These are phyloP conservation scores for Psammodynastes pulverulentus DNA, from an alignment of 2,113 vertebrate species.

Conservation along the genomic window DNA sequence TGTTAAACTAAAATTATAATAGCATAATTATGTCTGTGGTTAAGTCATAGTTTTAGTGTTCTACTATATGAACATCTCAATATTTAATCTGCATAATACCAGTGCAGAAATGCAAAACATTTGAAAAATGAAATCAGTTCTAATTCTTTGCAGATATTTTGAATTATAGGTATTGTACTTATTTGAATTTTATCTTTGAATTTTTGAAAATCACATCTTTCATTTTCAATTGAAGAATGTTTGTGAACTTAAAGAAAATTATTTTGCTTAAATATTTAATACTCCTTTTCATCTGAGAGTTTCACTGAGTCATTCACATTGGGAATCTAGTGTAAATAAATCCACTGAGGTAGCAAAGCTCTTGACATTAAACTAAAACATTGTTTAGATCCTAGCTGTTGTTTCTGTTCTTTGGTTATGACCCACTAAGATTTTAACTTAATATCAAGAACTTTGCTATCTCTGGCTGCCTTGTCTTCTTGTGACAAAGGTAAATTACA, in stretches of 20 bases:
- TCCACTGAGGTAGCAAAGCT: neutral
- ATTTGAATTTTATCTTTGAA: neutral
- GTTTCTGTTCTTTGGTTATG: rapidly evolving
- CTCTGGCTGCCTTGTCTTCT: neutral
- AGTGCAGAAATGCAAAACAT: neutral
- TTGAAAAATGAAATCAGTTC: neutral
- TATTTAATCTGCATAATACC: neutral
- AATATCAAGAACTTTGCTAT: neutral
- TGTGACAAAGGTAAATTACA: neutral
- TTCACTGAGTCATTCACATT: neutral
- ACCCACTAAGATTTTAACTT: neutral
- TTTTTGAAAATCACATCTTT: neutral
- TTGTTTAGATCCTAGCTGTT: neutral
- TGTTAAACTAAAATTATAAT: neutral
- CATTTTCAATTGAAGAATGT: neutral
- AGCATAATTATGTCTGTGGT: neutral
- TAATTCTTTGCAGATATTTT: neutral
- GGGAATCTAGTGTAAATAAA: neutral
- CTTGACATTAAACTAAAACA: neutral
- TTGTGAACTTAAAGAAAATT: neutral
- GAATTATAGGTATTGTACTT: neutral
- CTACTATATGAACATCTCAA: neutral
- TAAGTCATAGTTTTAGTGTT: neutral
- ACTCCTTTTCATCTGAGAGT: neutral
- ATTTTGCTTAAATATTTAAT: neutral